These are phyloP conservation scores for Neosalanx taihuensis DNA, from an alignment of 2,797 vertebrate species.

Conservation along the genomic window DNA sequence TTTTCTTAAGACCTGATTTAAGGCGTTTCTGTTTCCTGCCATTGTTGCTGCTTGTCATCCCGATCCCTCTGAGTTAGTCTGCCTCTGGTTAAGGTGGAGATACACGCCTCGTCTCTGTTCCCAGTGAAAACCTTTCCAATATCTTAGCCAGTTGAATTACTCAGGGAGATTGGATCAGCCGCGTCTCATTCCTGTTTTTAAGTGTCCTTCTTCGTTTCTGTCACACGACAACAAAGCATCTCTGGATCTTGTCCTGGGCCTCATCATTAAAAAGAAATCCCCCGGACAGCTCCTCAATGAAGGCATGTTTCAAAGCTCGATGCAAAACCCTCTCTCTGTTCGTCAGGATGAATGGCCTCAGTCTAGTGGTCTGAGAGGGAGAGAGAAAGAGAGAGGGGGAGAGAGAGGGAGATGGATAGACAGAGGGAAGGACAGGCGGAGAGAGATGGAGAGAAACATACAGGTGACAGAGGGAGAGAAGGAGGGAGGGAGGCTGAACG, in stretches of 20 bases:
- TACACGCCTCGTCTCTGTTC: constrained; percentile 14
- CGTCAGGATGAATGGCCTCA: too few relatives aligned
- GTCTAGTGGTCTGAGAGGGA: not conserved
- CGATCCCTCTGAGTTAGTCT: constrained; percentile 3
- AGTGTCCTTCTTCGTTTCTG: constrained; percentile 13
- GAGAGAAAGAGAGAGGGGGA: too few relatives aligned
- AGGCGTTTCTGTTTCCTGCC: not conserved
- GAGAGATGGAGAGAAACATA: not conserved
- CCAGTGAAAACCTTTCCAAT: constrained; percentile 26
- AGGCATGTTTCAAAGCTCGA: not conserved
- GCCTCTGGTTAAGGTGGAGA: constrained; percentile 8
- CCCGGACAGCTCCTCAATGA: not conserved
- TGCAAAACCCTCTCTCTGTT: too few relatives aligned
- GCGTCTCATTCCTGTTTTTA: constrained; percentile 2
- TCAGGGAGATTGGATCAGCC: constrained; percentile 7
- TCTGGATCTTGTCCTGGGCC: not conserved
- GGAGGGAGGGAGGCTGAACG: constrained; percentile 12
- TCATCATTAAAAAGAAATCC: not conserved
- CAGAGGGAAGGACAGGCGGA: not conserved
- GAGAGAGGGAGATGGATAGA: not conserved
- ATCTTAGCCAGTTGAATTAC: constrained; percentile 18
- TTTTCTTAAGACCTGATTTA: constrained; percentile 11
- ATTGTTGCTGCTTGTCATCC: not conserved
- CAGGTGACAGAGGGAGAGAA: not conserved
- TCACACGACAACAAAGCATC: constrained; percentile 19